Evolutionary conservation across 2,888 invertebrate genomes (phyloP).

Genomic region (Scaptomyza reducta): DNA sequence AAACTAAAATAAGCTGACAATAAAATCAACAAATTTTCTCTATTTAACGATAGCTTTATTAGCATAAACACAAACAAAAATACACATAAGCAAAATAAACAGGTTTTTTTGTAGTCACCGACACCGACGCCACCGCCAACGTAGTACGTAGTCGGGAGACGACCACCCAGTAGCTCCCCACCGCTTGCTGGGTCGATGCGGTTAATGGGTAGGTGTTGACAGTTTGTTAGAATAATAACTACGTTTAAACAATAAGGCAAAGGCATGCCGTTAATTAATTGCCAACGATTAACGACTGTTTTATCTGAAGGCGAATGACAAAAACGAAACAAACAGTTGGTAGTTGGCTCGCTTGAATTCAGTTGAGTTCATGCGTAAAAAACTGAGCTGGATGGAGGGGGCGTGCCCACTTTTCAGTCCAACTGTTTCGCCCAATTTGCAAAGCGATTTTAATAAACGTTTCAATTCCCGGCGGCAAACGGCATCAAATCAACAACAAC

Average conservation of each 20-base stretch:
- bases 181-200: constrained; percentile 16
- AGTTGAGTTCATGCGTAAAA: constrained; percentile 51
- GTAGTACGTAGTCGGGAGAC: neutral
- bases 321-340: constrained; percentile 41
- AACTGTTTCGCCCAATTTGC: constrained; percentile 60
- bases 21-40: constrained; percentile 64
- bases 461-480: constrained; percentile 16
- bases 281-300: constrained; percentile 69
- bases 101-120: constrained; percentile 21
- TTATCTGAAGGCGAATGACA: constrained; percentile 65
- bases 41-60: constrained; percentile 64
- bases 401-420: constrained; percentile 44
- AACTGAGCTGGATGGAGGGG: constrained; percentile 16
- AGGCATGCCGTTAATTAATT: constrained; percentile 65
- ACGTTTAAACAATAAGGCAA: constrained; percentile 59
- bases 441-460: constrained; percentile 50
- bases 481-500: constrained; percentile 11
- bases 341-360: constrained; percentile 54
- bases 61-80: constrained; percentile 60
- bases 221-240: constrained; percentile 73
- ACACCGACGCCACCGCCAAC: neutral
- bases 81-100: constrained; percentile 20
- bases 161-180: constrained; percentile 49
- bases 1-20: constrained; percentile 53
- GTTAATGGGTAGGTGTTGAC: constrained; percentile 69